Evolutionary conservation across 2,113 vertebrate species (phyloP).

Genomic region (Cavia aperea): DNA sequence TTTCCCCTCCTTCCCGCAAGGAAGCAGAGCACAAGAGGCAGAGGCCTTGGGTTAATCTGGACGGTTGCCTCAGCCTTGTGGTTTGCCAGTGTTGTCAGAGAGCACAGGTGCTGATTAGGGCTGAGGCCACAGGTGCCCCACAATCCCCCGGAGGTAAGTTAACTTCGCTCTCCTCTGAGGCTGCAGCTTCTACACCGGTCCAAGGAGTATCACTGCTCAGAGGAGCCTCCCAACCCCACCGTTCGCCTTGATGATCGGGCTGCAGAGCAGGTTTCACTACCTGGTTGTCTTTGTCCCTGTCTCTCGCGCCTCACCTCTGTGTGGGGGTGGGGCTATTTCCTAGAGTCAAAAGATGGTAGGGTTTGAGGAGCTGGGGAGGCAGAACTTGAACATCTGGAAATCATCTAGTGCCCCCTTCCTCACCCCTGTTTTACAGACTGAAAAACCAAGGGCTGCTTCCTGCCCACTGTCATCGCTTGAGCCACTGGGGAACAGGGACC

Average conservation of each 20-base stretch:
- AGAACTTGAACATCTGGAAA: background rate
- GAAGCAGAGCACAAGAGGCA: background rate
- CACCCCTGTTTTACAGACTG: background rate
- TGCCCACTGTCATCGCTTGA: background rate
- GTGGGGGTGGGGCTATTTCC: background rate
- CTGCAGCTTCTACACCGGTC: background rate
- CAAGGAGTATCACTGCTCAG: background rate
- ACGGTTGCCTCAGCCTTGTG: background rate
- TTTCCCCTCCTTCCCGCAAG: background rate
- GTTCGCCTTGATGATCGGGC: background rate
- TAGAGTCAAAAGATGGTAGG: conserved; percentile 13
- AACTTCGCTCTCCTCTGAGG: conserved; percentile 35
- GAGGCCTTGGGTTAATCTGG: background rate
- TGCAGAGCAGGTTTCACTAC: background rate
- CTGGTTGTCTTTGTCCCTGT: background rate
- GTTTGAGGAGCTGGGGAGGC: background rate
- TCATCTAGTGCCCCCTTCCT: background rate
- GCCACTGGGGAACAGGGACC: background rate
- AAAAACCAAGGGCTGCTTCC: background rate
- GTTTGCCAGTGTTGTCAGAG: conserved; percentile 11
- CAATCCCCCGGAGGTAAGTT: background rate
- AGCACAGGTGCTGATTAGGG: conserved; percentile 13
- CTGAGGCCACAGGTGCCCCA: conserved; percentile 32
- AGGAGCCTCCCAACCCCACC: background rate
- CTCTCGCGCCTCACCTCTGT: background rate